Conservation (phyloP, 2,888 invertebrate species). For the Escarpia spicata region DNA sequence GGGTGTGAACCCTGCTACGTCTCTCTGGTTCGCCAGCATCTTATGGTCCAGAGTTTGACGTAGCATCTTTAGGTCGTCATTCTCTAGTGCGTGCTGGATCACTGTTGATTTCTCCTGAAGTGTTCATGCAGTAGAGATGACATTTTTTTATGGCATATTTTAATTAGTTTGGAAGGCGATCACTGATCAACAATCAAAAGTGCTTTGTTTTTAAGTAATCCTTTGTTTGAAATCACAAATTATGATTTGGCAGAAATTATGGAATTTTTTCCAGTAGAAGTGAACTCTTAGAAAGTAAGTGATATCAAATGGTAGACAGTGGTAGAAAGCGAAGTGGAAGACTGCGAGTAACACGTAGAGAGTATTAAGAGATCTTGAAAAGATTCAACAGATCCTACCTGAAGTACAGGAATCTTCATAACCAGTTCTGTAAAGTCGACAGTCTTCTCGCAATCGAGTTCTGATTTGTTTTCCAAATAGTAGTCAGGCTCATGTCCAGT, state of each 20-base stretch:
- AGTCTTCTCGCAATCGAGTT: background rate
- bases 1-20: background rate
- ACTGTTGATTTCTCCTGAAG: background rate
- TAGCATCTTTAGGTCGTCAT: background rate
- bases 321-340: background rate
- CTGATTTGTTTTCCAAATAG: conserved; percentile 20
- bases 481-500: conserved; percentile 22
- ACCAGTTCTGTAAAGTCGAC: background rate
- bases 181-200: background rate
- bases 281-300: background rate
- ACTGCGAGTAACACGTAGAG: background rate
- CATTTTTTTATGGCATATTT: background rate
- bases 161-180: background rate
- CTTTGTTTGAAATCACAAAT: background rate
- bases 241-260: background rate
- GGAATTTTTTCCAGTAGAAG: background rate
- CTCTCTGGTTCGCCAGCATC: background rate
- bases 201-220: background rate
- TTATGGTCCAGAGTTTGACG: background rate
- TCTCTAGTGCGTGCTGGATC: background rate
- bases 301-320: background rate
- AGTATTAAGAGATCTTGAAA: background rate
- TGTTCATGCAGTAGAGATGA: background rate
- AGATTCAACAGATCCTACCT: background rate
- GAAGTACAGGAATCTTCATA: background rate